Evolutionary conservation across 2,797 vertebrate genomes (phyloP).

Genomic region (Cyclopterus lumpus): DNA sequence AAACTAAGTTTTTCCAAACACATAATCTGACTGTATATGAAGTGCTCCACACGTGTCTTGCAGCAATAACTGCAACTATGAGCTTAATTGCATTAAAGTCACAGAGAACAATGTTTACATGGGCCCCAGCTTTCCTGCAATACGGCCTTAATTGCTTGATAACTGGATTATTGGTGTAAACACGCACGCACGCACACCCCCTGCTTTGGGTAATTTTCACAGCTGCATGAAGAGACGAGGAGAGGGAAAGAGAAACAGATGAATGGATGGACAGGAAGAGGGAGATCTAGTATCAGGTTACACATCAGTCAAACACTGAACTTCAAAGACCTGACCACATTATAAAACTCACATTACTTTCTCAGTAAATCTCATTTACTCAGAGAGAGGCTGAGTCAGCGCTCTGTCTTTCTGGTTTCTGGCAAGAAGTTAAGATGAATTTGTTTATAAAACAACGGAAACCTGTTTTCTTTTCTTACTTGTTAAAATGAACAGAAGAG

Average conservation of each 20-base stretch:
- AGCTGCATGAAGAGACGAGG: constrained; percentile 60
- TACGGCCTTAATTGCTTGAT: constrained; percentile 24
- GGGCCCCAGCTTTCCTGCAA: constrained; percentile 9
- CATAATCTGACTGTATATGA: neutral
- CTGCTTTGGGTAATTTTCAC: constrained; percentile 59
- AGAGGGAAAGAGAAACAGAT: constrained; percentile 58
- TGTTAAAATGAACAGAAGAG: neutral
- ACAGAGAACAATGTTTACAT: constrained; percentile 2
- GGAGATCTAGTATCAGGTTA: constrained; percentile 65
- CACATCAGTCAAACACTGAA: constrained; percentile 66
- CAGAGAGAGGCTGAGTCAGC: constrained; percentile 23
- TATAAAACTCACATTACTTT: constrained; percentile 54
- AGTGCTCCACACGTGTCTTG: neutral
- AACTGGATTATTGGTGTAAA: constrained; percentile 28
- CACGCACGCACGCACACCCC: neutral
- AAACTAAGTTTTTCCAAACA: neutral
- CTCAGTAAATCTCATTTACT: constrained; percentile 29
- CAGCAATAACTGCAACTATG: neutral
- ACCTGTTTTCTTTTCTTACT: neutral
- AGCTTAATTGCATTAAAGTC: neutral
- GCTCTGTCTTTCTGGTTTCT: constrained; percentile 7
- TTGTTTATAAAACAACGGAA: constrained; percentile 6
- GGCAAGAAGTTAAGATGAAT: neutral
- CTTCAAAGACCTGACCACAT: constrained; percentile 73
- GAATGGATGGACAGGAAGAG: constrained; percentile 58